Evolutionary conservation across 2,888 invertebrate species (phyloP), one percentile per base, ranked within the genome.

Genomic region (Epistrophe grossulariae): DNA sequence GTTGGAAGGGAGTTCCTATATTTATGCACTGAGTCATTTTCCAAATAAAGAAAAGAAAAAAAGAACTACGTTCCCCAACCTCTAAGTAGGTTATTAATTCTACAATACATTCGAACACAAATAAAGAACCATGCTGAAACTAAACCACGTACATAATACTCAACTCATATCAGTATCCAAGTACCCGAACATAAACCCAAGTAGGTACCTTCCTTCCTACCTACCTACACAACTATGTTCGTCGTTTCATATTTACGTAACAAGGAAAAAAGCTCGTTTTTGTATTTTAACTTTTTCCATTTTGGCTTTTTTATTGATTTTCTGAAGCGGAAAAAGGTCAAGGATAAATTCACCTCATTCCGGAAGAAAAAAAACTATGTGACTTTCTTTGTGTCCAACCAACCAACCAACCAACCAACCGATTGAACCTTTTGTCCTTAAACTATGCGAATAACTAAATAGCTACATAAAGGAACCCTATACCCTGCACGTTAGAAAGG

Each of bases 231-330:
- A 11, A 38, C 28, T 31, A 6, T 40, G 62, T 66, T 59, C 76
- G 72, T 59, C 76, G 72, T 73, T 59, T 72, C 60, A 72, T 19
- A 68, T 87, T 87, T 87, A 87, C 83, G 87, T 87, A 87, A 87
- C 87, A 74, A 50, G 82, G 66, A 45, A 74, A 84, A 87, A 87
- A 87, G 87, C 87, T 87, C 83, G 43, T 72, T 74, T 40, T 70
- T 74, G 70, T 66, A 60, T 83, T 78, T 81, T 73, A 70, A 66
- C 77, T 79, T 85, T 87, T 87, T 82, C 73, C 62, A 45, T 76
- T 87, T 83, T 87, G 83, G 83, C 87, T 87, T 87, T 84, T 87
- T 83, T 71, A 87, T 87, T 83, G 87, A 87, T 87, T 87, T 87
- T 83, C 72, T 73, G 17, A 38, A 68, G 66, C 76, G 60, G 70